Evolutionary conservation across 2,888 invertebrate species (phyloP), one percentile per base, ranked within the genome.

Genomic region (Phoronis australis): DNA sequence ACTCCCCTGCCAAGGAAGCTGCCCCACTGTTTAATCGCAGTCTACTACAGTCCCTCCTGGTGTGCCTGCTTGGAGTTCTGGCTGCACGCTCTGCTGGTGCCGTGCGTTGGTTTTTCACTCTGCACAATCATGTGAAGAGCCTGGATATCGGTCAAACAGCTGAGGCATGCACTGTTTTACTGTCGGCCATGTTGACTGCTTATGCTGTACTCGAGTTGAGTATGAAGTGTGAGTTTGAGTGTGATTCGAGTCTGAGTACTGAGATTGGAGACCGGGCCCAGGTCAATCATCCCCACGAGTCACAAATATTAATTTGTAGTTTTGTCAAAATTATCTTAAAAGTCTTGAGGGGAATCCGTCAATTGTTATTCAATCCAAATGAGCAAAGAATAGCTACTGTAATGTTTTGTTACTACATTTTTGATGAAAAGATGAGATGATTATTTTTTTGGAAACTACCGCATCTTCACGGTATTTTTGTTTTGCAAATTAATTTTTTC

Each of bases 161-260:
- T 1, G 55, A 66, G 40, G 57, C 57, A 31, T 68, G 65, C 52
- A 79, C 87, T 2, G 79, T 82, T 45, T 73, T 91, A 41, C 78
- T 91, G 25, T 83, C 83, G 54, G 81, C 83, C 55, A 83, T 88
- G 37, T 82, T 88, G 0, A 79, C 81, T 25, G 85, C 87, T 69
- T 82, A 91, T 64, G 81, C 83, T 44, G 83, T 82, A 47, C 80
- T 90, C 43, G 83, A 83, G 49, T 87, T 89, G 73, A 85, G 86
- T 0, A 85, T 88, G 67, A 90, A 91, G 69, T 83, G 89, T 15
- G 70, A 92, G 50, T 79, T 93, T 37, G 82, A 88, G 50, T 85
- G 89, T 65, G 83, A 87, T 44, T 88, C 91, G 3, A 92, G 92
- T 40, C 93, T 93, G 72, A 91, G 92, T 25, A 91, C 92, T 38